Evolutionary conservation across 37 sponge, comb jelly and placozoan genomes (phyloP).

Genomic region (Petrosia ficiformis): DNA sequence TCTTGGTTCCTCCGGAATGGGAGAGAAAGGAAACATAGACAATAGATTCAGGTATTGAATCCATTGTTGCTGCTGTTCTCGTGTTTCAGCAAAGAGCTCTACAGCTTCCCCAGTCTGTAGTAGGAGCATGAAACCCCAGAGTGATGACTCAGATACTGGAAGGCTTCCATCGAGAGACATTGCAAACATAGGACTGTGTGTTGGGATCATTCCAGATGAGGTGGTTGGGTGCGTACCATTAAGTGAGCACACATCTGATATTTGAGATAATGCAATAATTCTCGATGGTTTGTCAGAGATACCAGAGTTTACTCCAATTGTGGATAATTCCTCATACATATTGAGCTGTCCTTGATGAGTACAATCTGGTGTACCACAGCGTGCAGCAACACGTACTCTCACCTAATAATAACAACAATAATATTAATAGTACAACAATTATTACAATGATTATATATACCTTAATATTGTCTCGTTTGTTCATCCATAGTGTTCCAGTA

Average conservation of each 20-base stretch:
- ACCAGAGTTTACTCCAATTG: neutral
- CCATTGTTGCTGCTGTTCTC: constrained; percentile 21
- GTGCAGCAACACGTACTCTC: neutral
- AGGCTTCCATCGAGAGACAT: neutral
- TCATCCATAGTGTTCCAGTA: neutral
- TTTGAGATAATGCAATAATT: neutral
- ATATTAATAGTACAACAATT: too few species aligned
- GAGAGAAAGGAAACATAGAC: constrained; percentile 39
- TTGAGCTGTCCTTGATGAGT: neutral
- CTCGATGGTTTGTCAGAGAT: neutral
- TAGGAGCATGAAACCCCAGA: neutral
- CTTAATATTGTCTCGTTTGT: neutral
- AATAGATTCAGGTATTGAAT: constrained; percentile 23
- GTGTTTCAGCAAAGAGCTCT: constrained; percentile 34
- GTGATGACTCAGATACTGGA: neutral
- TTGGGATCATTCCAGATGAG: neutral
- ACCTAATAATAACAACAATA: neutral
- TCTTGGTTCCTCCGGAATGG: constrained; percentile 44
- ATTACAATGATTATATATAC: neutral
- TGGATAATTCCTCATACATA: neutral
- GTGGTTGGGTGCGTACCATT: neutral
- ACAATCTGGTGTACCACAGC: neutral
- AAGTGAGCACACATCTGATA: neutral
- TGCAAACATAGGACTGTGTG: neutral
- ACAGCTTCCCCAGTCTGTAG: constrained; percentile 11